phyloP scores from a whole-genome alignment of 2,888 invertebrate species.

The Cephus sareptanus region DNA sequence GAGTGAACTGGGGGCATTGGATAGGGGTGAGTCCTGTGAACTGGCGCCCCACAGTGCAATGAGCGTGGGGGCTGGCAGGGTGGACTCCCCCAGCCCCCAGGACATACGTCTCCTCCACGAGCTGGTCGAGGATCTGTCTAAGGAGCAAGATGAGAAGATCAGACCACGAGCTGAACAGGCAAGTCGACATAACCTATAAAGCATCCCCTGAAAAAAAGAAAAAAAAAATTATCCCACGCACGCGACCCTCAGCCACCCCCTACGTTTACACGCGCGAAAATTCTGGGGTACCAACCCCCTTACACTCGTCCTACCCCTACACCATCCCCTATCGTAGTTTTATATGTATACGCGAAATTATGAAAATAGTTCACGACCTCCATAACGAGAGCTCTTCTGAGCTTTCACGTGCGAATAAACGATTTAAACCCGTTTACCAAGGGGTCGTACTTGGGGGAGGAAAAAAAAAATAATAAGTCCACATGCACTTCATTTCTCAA shows the following conservation, averaged over 20 bases:
- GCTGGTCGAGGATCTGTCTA: constrained; percentile 61
- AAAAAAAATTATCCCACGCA: background rate
- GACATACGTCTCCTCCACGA: constrained; percentile 62
- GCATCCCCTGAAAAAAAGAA: background rate
- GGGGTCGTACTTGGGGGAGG: background rate
- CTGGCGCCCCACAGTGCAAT: constrained; percentile 62
- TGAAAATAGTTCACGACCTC: background rate
- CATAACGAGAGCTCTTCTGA: background rate
- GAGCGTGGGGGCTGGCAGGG: constrained; percentile 61
- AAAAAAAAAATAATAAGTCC: background rate
- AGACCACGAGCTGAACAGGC: constrained; percentile 57
- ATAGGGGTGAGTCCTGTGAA: constrained; percentile 46
- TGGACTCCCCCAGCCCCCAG: constrained; percentile 62
- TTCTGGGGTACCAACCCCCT: background rate
- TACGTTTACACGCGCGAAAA: background rate
- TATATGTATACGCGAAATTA: background rate
- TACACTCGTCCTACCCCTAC: too few relatives aligned
- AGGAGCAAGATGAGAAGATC: constrained; percentile 40
- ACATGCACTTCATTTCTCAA: background rate
- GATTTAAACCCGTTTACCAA: background rate
- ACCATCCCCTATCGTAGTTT: background rate
- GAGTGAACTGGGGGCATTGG: constrained; percentile 21
- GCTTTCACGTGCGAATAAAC: background rate
- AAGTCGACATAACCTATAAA: constrained; percentile 25
- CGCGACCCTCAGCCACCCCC: too few relatives aligned